These are phyloP conservation scores for Glaucopsyche alexis DNA, from an alignment of 2,888 invertebrate species.

Conservation along the genomic window DNA sequence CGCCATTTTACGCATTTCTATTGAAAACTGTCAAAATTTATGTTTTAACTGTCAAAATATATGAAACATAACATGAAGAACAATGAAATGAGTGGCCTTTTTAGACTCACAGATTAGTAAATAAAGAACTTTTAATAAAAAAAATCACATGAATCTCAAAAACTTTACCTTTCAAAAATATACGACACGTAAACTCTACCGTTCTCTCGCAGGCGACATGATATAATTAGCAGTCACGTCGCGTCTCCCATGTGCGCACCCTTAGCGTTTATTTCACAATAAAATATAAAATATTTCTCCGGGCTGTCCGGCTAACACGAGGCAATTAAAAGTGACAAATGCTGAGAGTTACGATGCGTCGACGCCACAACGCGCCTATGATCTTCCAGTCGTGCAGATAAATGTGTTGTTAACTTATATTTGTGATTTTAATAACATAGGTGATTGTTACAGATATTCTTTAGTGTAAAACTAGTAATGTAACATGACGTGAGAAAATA, in stretches of 20 bases:
- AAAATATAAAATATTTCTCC: constrained; percentile 71
- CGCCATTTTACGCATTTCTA: too few species aligned
- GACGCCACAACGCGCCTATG: constrained; percentile 55
- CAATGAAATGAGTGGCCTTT: too few species aligned
- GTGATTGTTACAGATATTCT: neutral
- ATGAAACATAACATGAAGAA: too few species aligned
- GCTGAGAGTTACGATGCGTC: constrained; percentile 61
- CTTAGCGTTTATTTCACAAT: constrained; percentile 67
- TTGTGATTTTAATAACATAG: neutral
- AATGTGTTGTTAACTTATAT: constrained; percentile 5
- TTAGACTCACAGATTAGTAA: too few species aligned
- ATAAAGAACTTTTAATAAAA: too few species aligned
- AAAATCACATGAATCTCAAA: too few species aligned
- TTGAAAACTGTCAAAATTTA: too few species aligned
- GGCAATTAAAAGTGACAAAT: constrained; percentile 80
- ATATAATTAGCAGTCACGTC: constrained; percentile 28
- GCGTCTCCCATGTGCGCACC: constrained; percentile 37
- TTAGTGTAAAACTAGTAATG: neutral
- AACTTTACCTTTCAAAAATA: neutral
- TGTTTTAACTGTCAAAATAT: too few species aligned
- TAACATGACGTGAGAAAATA: too few species aligned
- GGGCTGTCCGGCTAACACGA: constrained; percentile 70
- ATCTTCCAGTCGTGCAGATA: constrained; percentile 28
- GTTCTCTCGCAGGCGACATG: neutral
- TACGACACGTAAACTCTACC: neutral